Percentiles rank a stretch among this genome's conserved stretches.
Evolutionary conservation across 2,797 vertebrate genomes (phyloP).

Genomic region (Leucoraja ocellata): DNA sequence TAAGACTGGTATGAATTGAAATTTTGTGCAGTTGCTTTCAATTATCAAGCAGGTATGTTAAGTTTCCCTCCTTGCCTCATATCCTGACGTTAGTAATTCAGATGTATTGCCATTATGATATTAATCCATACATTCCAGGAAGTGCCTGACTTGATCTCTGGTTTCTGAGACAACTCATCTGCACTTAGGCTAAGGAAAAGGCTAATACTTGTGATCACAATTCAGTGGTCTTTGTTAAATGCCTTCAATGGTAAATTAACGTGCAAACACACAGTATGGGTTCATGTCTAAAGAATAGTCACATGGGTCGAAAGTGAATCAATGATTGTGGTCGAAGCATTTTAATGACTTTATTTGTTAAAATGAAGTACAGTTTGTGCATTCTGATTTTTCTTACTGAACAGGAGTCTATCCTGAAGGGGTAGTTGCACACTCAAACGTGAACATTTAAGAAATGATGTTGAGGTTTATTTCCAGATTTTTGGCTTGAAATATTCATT

Average conservation of each 20-base stretch:
- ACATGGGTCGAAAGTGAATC: neutral
- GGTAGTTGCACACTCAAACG: neutral
- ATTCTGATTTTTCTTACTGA: neutral
- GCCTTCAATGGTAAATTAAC: neutral
- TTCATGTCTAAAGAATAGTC: neutral
- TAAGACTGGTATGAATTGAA: neutral
- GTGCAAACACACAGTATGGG: neutral
- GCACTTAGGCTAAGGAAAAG: neutral
- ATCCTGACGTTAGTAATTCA: neutral
- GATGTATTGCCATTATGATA: neutral
- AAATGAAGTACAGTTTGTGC: neutral
- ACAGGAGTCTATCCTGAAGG: neutral
- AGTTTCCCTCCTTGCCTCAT: neutral
- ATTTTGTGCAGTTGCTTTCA: neutral
- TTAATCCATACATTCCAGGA: neutral
- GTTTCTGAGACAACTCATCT: neutral
- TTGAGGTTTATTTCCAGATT: neutral
- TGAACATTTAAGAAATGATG: neutral
- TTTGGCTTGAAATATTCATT: neutral
- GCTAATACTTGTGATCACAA: neutral
- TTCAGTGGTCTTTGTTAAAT: neutral
- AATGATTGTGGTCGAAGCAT: neutral
- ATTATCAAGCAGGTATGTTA: neutral
- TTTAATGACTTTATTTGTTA: slow-evolving; percentile 2
- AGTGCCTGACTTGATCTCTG: neutral